Base-by-base conservation (phyloP, 1,140 invertebrate genomes). In the Anastrepha obliqua region DNA sequence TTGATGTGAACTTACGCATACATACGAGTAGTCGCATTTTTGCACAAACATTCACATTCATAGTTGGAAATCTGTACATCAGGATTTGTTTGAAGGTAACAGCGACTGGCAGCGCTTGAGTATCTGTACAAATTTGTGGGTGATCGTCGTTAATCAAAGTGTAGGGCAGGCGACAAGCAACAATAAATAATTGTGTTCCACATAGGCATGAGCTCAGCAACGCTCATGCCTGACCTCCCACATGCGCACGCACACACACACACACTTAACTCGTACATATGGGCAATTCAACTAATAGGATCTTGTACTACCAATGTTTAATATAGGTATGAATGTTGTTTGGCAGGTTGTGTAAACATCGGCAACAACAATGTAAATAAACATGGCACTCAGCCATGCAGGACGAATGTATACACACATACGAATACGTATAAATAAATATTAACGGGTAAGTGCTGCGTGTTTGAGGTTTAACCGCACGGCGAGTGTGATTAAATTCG, bases 151-250 rank as follows among this genome's bases (percentile, higher is more conserved):
- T 81, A 81, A 81, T 81, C 74, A 81, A 81, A 55, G 44, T 81
- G 74, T 81, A 81, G 47, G 51, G 74, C 74, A 81, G 74, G 74
- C 74, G 74, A 81, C 74, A 81, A 81, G 74, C 47, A 81, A 81
- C 47, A 81, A 81, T 81, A 81, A 81, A 81, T 81, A 81, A 81
- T 81, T 20, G 74, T 20, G 47, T 13, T 20, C 20, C 47, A 81
- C 7, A 15, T 55, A 81, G 74, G 44, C 74, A 81, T 81, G 17
- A 81, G n/a, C 2, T 55, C 47, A n/a, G 11, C 74, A 81, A 81
- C 42, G n/a, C 11, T 47, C 42, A 17, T 44, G n/a, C 42, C 9
- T 51, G 44, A 42, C 17, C 60, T 20, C 17, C 17, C 17, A 42
- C 29, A n/a, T n/a, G n/a, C n/a, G n/a, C n/a, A n/a, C n/a, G n/a